Conservation (phyloP, 2,888 invertebrate species). For the Stratiomys singularior region DNA sequence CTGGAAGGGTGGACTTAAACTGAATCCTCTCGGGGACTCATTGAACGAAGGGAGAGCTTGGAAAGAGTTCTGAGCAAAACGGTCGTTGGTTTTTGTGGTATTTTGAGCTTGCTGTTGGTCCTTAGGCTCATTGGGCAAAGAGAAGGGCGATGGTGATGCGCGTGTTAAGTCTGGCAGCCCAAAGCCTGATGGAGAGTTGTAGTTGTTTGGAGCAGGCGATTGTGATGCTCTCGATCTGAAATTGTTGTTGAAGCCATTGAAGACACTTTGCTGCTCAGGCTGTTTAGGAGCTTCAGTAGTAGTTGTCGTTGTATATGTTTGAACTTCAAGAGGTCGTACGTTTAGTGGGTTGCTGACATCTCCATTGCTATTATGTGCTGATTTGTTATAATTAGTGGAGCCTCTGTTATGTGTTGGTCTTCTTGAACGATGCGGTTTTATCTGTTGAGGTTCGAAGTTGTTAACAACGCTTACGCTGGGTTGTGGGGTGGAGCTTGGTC, state of each 20-base stretch:
- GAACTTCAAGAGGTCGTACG: conserved; percentile 23
- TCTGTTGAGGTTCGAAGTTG: not conserved
- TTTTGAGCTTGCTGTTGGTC: not conserved
- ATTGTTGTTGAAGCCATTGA: not conserved
- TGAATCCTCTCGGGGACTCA: conserved; percentile 52
- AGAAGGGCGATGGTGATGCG: conserved; percentile 39
- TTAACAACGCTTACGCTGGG: not conserved
- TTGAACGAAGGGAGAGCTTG: conserved; percentile 48
- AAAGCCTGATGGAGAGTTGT: not conserved
- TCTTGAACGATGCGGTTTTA: conserved; percentile 8
- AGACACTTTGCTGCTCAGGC: conserved; percentile 4
- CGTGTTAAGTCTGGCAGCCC: conserved; percentile 17
- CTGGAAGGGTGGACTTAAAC: conserved; percentile 50
- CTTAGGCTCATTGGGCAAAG: not conserved
- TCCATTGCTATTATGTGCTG: not conserved
- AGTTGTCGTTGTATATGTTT: not conserved
- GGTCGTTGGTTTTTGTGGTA: conserved; percentile 3
- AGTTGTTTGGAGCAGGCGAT: not conserved
- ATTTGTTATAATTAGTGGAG: not conserved
- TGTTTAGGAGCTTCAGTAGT: not conserved
- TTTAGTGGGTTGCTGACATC: conserved; percentile 4
- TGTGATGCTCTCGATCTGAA: not conserved
- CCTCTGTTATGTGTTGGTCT: conserved; percentile 26
- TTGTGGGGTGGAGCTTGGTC: not conserved
- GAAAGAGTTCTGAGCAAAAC: conserved; percentile 47